Conservation (phyloP, 1,140 invertebrate genomes). For the Drosophila repleta region DNA sequence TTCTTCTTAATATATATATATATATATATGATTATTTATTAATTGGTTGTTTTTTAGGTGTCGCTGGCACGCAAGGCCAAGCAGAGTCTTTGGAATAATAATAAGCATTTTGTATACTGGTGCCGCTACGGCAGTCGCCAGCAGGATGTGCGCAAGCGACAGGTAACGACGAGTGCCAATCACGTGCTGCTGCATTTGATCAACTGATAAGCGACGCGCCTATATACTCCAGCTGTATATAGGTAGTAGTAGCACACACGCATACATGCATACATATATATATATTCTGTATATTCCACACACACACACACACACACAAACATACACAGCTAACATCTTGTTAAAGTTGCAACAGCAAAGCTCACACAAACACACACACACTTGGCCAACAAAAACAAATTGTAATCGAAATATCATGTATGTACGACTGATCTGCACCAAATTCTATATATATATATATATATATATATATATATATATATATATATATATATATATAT, state of each 20-base stretch:
- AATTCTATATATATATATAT: not conserved
- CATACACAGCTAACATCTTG: slow-evolving; percentile 44
- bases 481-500: not conserved
- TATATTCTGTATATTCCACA: slow-evolving; percentile 10
- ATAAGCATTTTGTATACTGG: slow-evolving; percentile 88
- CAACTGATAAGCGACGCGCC: slow-evolving; percentile 62
- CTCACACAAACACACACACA: slow-evolving; percentile 23
- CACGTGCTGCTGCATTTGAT: slow-evolving; percentile 75
- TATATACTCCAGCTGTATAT: slow-evolving; percentile 30
- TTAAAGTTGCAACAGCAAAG: slow-evolving; percentile 58
- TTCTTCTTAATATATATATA: not conserved
- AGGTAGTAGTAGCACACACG: slow-evolving; percentile 15
- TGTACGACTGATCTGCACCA: not conserved
- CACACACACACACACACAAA: slow-evolving; percentile 5
- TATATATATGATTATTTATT: not conserved
- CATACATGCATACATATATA: slow-evolving; percentile 9
- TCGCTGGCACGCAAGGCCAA: slow-evolving; percentile 81
- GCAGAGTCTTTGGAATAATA: slow-evolving; percentile 86
- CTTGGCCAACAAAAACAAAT: slow-evolving; percentile 18
- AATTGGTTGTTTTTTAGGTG: slow-evolving; percentile 38
- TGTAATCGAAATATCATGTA: not conserved
- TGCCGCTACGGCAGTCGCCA: slow-evolving; percentile 87
- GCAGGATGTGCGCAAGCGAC: slow-evolving; percentile 87
- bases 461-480: too few relatives aligned
- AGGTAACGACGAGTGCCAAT: slow-evolving; percentile 85